phyloP scores from a whole-genome alignment of 2,888 invertebrate species.

The Tipula confusa region DNA sequence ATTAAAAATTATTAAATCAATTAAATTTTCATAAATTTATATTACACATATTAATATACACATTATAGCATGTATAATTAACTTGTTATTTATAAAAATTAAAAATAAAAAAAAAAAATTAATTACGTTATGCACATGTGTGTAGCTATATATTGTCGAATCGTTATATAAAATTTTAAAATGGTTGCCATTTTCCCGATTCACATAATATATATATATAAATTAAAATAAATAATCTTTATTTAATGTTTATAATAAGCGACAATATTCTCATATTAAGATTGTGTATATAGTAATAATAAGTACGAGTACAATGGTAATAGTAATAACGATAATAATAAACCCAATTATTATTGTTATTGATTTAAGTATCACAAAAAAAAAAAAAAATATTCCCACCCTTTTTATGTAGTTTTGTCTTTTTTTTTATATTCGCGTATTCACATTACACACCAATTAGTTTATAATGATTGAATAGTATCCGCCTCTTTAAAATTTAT shows the following conservation, averaged over 20 bases:
- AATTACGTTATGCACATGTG: background rate
- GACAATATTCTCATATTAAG: background rate
- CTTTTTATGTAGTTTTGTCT: background rate
- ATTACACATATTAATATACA: background rate
- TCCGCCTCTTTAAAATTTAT: too few relatives aligned
- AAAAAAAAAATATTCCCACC: background rate
- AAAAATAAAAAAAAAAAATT: background rate
- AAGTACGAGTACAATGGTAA: background rate
- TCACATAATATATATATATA: background rate
- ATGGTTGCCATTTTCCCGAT: background rate
- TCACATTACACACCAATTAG: conserved; percentile 25
- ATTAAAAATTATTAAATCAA: background rate
- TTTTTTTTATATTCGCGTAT: background rate
- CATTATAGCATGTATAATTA: background rate
- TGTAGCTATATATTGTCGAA: background rate
- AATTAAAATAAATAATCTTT: background rate
- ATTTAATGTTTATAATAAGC: conserved; percentile 9
- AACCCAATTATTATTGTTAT: background rate
- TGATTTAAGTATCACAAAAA: background rate
- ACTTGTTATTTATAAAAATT: background rate
- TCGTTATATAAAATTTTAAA: background rate
- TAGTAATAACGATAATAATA: background rate
- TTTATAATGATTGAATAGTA: background rate
- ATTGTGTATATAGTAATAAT: background rate
- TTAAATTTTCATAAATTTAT: conserved; percentile 1